Evolutionary conservation across 2,888 invertebrate genomes (phyloP), one percentile per base, ranked within the genome.

Genomic region (Campoplex capitator): DNA sequence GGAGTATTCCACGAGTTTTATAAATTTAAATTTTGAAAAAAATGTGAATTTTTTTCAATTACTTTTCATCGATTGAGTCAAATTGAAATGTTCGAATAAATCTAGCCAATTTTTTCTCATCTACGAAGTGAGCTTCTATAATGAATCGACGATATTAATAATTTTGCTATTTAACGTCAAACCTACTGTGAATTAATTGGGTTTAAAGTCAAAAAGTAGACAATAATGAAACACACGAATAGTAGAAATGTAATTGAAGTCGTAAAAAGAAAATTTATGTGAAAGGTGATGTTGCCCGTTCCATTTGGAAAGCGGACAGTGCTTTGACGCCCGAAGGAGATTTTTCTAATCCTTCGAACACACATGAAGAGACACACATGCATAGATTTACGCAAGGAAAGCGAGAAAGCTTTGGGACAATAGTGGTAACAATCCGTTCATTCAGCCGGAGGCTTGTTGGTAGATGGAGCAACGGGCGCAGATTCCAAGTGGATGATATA

Each of bases 391-490:
- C 35, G 65, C 45, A 56, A 48, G 62, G 8, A n/a, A 35, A 45
- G 38, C 48, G 58, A 58, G 13, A n/a, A 58, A 70, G 28, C 45
- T 32, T 48, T 18, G 23, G 56, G 65, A 86, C 86, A 88, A 88
- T 83, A 74, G 77, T 62, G 9, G 71, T 78, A 73, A 88, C 73
- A 84, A 76, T 68, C 71, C 71, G 73, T 80, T 87, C 48, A 58
- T 23, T 35, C 56, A 73, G 73, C 80, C 71, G 68, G 74, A 78
- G 73, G 81, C 79, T 90, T 89, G 77, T 38, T 68, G 71, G 84
- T 88, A 88, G 89, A 90, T 91, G 88, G 90, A 75, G 91, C 51
- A 74, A 48, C 83, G 51, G 67, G 45, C 58, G 73, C 35, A 58
- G 70, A 58, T 76, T 83, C 58, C 38, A 83, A 76, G 75, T 67